Evolutionary conservation across 2,888 invertebrate species (phyloP), one percentile per base, ranked within the genome.

Genomic region (Lycocerus yunnanus): DNA sequence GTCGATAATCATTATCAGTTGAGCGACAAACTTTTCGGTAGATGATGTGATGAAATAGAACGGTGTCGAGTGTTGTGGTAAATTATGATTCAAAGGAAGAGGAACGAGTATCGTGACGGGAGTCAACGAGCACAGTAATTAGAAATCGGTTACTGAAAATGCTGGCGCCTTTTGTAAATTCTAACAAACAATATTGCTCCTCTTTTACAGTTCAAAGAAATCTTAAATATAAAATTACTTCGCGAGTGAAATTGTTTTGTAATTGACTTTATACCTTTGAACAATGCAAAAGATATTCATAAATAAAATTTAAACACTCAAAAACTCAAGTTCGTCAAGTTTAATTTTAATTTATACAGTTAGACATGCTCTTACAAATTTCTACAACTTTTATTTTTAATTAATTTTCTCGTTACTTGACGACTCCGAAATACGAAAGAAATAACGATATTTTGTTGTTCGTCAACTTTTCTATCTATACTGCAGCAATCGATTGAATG

Each of bases 71-170:
- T 83, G 82, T 82, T 83, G 81, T 82, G 82, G 83, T 84, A 85
- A 84, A 84, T 85, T 82, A 82, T 80, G 83, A 83, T 81, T 84
- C 84, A 84, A 85, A 85, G 84, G 81, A 81, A 83, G 80, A 81
- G 81, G 81, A 81, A 81, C 79, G 81, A 82, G 74, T 77, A 72
- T 74, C 72, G 76, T 76, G 77, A 80, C 75, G 75, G 73, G 75
- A 77, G 71, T 73, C 80, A 79, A 79, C 81, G 79, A 80, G 78
- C 81, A 79, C 77, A 80, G 83, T 84, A 85, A 85, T 84, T 85
- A 85, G 84, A 81, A 84, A 83, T 82, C 80, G 81, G 81, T 81
- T 80, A 60, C 69, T 68, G 60, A 69, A 43, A 66, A 68, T 68
- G 68, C 61, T 67, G 73, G 70, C 77, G 73, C 74, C 76, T 82